Conservation (phyloP, 2,797 vertebrate genomes). For the Anabas testudineus region DNA sequence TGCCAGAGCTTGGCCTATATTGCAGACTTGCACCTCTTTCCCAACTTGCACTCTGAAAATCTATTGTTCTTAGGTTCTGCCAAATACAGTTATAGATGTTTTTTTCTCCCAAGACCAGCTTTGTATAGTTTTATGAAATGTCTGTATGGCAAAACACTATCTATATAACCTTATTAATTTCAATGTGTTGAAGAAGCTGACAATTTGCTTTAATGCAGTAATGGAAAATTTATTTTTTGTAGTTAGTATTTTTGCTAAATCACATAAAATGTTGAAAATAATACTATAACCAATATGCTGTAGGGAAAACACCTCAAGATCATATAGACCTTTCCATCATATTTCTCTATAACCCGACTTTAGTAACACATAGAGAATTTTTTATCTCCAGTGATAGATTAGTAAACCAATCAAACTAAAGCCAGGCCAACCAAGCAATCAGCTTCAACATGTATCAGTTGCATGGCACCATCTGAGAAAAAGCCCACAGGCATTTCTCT, state of each 20-base stretch:
- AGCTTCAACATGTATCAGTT: background rate
- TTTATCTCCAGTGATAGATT: background rate
- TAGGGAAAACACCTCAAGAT: background rate
- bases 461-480: background rate
- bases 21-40: background rate
- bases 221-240: background rate
- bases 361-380: background rate
- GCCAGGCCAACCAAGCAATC: background rate
- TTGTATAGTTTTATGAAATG: slow-evolving; percentile 12
- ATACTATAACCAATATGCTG: background rate
- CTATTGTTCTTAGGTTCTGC: background rate
- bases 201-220: too few relatives aligned
- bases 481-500: background rate
- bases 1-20: background rate
- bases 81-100: background rate
- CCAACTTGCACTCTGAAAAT: background rate
- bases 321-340: slow-evolving; percentile 2
- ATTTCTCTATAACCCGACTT: background rate
- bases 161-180: too few relatives aligned
- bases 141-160: slow-evolving; percentile 21
- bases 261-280: too few relatives aligned
- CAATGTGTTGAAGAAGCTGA: too few relatives aligned
- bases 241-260: too few relatives aligned
- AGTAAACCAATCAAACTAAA: background rate
- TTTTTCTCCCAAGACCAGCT: background rate